Conservation (phyloP, 1,140 invertebrate genomes). For the Drosophila mojavensis region DNA sequence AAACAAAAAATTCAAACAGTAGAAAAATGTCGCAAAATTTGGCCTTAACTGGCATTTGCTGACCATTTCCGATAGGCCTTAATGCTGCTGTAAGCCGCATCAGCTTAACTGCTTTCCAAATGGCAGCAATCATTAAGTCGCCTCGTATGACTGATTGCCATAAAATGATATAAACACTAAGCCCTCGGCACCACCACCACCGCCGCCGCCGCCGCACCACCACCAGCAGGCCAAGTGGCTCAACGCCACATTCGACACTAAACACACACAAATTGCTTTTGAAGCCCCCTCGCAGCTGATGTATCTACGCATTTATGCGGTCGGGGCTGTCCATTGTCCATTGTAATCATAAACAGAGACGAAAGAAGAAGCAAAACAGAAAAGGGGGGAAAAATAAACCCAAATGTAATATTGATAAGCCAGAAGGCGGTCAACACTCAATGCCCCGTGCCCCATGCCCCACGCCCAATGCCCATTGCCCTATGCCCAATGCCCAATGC, state of each 20-base stretch:
- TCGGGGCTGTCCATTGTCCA: constrained; percentile 10
- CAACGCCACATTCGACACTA: constrained; percentile 70
- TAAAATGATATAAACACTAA: constrained; percentile 60
- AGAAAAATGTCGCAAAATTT: not conserved
- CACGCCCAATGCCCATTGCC: constrained; percentile 31
- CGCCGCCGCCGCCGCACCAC: not conserved
- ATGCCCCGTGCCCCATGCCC: constrained; percentile 7
- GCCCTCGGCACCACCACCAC: constrained; percentile 33
- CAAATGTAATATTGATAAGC: constrained; percentile 76
- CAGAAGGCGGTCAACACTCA: constrained; percentile 61
- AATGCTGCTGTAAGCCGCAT: constrained; percentile 49
- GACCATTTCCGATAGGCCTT: constrained; percentile 56
- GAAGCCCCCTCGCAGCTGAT: constrained; percentile 46
- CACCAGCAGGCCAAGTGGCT: constrained; percentile 38
- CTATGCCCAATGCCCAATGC: constrained; percentile 30
- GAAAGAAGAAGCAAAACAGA: constrained; percentile 8
- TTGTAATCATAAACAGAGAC: constrained; percentile 35
- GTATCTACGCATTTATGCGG: constrained; percentile 33
- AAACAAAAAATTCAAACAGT: no score
- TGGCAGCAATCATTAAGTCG: constrained; percentile 71
- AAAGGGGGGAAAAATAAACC: constrained; percentile 10
- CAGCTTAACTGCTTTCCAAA: constrained; percentile 64
- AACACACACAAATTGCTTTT: constrained; percentile 77
- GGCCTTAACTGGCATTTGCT: constrained; percentile 41
- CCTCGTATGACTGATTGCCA: constrained; percentile 67